Percentiles rank a stretch among this genome's conserved stretches.
Evolutionary conservation across 30 jellyfish, hydroid and myxozoan genomes (phyloP).

Genomic region (Hydra vulgaris): DNA sequence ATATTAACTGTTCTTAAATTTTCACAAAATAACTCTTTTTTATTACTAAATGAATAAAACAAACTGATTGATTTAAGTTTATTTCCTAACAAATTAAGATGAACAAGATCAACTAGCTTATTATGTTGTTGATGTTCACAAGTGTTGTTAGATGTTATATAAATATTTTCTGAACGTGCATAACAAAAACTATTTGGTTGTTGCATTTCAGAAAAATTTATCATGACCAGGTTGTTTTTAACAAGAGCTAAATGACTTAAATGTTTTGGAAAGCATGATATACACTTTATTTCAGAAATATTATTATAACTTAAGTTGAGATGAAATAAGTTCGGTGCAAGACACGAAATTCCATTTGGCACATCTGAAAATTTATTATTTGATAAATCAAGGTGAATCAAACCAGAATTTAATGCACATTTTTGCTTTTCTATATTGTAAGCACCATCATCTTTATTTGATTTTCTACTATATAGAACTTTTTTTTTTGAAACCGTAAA

Average conservation of each 20-base stretch:
- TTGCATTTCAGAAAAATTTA: conserved; percentile 12
- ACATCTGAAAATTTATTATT: conserved; percentile 26
- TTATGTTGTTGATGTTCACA: conserved; percentile 72
- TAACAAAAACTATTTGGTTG: background rate
- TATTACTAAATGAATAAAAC: background rate
- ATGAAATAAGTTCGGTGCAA: conserved; percentile 70
- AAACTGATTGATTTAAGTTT: conserved; percentile 18
- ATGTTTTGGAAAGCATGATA: conserved; percentile 19
- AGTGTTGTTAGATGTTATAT: background rate
- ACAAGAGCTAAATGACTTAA: conserved; percentile 9
- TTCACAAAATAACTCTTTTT: conserved; percentile 33
- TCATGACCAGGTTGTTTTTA: background rate
- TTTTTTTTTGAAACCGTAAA: background rate
- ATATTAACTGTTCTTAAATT: conserved; percentile 40
- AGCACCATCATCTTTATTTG: background rate
- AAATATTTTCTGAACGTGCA: background rate
- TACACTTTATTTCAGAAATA: conserved; percentile 20
- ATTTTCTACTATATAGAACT: background rate
- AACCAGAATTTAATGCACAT: background rate
- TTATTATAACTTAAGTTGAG: conserved; percentile 52
- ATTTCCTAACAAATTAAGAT: conserved; percentile 34
- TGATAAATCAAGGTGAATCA: background rate
- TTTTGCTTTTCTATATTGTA: background rate
- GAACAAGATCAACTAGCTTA: conserved; percentile 30
- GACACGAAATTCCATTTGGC: conserved; percentile 65